Base-by-base conservation (phyloP, 2,113 vertebrate species). In the Rhinopomastus cyanomelas region DNA sequence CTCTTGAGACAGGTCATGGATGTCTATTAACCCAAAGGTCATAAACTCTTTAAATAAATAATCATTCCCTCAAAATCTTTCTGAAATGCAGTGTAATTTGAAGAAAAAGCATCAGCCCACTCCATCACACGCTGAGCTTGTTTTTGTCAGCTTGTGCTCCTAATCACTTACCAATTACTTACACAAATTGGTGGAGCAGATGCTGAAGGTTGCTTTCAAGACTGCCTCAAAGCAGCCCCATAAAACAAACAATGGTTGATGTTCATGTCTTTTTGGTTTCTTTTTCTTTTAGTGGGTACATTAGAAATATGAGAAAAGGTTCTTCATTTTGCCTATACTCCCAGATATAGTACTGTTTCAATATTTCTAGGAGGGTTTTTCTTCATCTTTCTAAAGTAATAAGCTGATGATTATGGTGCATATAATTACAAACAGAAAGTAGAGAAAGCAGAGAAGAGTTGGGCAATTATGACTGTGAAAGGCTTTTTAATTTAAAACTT, bases 121-220 rank as follows among this genome's bases (percentile, higher is more conserved):
- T 95, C 76, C 34, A 87, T 92, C 89, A 91, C 81, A 90, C 1
- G 53, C 69, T 94, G 81, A 82, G 76, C 49, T 95, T 94, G 76
- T 94, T 93, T 96, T 92, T 89, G 73, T 90, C 93, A 92, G 79
- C 4, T 1, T 83, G 88, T 86, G 55, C 34, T 92, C 56, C 69
- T 94, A 95, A 95, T 94, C 84, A 92, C 71, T 93, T 95, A 77
- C 73, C 89, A 94, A 93, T 96, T 95, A 89, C 73, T 92, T 93
- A 93, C 26, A 53, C 69, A 93, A 92, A 95, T 82, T 88, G 49
- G 59, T 88, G 56, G 22, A 92, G 73, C 34, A 94, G 88, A 94
- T 94, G 66, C 60, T 1, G 49, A 84, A 95, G 60, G 52, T 77
- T 89, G 44, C 52, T 92, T 88, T 92, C 69, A 86, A 88, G 69